phyloP scores from a whole-genome alignment of 2,888 invertebrate genomes.

The Merodon equestris region DNA sequence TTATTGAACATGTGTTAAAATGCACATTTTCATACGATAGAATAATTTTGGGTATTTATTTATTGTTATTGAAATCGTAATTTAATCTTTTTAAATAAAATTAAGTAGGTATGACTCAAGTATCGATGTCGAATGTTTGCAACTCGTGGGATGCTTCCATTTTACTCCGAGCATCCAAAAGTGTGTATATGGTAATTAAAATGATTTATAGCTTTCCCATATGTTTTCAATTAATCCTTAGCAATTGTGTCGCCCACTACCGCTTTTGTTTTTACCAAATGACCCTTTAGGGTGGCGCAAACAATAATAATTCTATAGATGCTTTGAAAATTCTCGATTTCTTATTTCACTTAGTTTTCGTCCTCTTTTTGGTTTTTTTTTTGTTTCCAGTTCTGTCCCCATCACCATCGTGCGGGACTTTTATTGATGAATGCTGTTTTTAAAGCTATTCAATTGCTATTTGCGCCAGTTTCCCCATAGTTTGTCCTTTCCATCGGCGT shows the following conservation, averaged over 20 bases:
- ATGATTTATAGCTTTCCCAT: constrained; percentile 2
- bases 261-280: constrained; percentile 24
- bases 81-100: too few relatives aligned
- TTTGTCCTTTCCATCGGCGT: constrained; percentile 43
- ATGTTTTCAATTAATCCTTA: constrained; percentile 2
- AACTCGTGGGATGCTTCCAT: too few relatives aligned
- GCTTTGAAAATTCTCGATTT: constrained; percentile 1
- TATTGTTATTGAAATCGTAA: too few relatives aligned
- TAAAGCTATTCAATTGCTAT: constrained; percentile 60
- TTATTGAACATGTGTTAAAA: too few relatives aligned
- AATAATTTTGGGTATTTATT: too few relatives aligned
- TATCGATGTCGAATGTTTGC: too few relatives aligned
- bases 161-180: too few relatives aligned
- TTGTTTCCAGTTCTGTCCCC: too few relatives aligned
- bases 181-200: not conserved
- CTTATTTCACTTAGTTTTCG: constrained; percentile 2
- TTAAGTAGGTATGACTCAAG: too few relatives aligned
- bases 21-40: too few relatives aligned
- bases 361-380: not conserved
- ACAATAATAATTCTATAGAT: too few relatives aligned
- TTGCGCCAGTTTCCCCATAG: constrained; percentile 23
- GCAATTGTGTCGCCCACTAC: not conserved
- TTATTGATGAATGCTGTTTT: constrained; percentile 58
- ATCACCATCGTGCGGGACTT: not conserved
- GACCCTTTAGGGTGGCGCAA: too few relatives aligned